These are phyloP conservation scores for Danaus melanippus DNA, from an alignment of 1,140 invertebrate species.

Conservation along the genomic window DNA sequence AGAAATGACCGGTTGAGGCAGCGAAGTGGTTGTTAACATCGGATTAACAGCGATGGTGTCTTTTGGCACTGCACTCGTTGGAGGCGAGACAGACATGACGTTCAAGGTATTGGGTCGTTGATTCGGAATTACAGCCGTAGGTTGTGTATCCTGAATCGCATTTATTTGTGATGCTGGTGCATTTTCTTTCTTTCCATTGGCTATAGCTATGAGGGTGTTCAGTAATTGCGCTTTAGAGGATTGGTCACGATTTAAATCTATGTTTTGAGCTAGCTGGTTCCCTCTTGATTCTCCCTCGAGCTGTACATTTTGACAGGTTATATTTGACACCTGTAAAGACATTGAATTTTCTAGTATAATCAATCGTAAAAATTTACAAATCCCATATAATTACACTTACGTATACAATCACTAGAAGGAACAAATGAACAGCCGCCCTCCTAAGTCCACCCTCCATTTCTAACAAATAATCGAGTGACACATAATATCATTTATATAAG, in stretches of 20 bases:
- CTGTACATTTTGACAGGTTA: conserved; percentile 19
- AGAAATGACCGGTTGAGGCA: too few relatives aligned
- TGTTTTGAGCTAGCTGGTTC: conserved; percentile 1
- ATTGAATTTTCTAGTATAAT: neutral
- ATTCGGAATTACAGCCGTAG: conserved; percentile 1
- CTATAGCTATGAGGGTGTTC: conserved; percentile 24
- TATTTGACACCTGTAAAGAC: conserved; percentile 16
- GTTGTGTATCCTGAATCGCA: neutral
- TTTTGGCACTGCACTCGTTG: too few relatives aligned
- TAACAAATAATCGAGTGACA: conserved; percentile 20
- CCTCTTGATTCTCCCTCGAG: conserved; percentile 1
- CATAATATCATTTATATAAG: too few relatives aligned
- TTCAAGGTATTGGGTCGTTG: conserved; percentile 9
- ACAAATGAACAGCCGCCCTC: conserved; percentile 25
- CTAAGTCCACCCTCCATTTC: conserved; percentile 33
- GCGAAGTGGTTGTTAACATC: too few relatives aligned
- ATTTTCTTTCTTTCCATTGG: conserved; percentile 7
- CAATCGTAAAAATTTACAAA: neutral
- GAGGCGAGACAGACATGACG: neutral
- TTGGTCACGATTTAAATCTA: conserved; percentile 4
- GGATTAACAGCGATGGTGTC: too few relatives aligned
- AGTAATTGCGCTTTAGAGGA: conserved; percentile 18
- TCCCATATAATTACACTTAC: conserved; percentile 24
- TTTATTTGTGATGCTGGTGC: neutral
- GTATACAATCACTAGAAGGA: conserved; percentile 22